Percentiles rank a stretch among this genome's conserved stretches.
Evolutionary conservation across 1,140 invertebrate species (phyloP).

Genomic region (Trissolcus basalis): DNA sequence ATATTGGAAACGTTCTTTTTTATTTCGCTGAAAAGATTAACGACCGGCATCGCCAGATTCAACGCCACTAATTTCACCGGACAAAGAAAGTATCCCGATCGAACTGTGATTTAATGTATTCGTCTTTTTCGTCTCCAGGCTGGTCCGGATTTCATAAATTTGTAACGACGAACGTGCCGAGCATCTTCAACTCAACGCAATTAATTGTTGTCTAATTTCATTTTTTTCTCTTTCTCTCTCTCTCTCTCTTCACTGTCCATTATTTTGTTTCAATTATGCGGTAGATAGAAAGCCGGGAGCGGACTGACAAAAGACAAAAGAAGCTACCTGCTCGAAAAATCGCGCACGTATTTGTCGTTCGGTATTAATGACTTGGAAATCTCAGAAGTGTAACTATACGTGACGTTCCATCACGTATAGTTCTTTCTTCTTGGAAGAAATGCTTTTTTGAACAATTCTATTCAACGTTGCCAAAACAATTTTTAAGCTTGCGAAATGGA

Average conservation of each 20-base stretch:
- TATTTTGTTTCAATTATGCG: too few species aligned
- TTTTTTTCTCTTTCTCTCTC: slow-evolving; percentile 5
- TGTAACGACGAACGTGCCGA: slow-evolving; percentile 10
- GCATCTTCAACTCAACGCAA: slow-evolving; percentile 5
- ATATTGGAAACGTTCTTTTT: slow-evolving; percentile 2
- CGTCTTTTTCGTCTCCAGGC: slow-evolving; percentile 8
- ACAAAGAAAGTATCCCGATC: slow-evolving; percentile 29
- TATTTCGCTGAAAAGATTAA: slow-evolving; percentile 19
- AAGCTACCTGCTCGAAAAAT: slow-evolving; percentile 37
- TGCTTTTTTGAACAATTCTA: too few species aligned
- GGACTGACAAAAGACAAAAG: neutral
- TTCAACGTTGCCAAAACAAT: neutral
- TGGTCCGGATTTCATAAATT: slow-evolving; percentile 17
- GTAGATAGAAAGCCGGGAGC: neutral
- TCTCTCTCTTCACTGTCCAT: too few species aligned
- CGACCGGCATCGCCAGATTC: slow-evolving; percentile 10
- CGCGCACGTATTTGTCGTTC: slow-evolving; percentile 21
- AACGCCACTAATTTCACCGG: slow-evolving; percentile 10
- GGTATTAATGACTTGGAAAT: slow-evolving; percentile 28
- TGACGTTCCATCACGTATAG: slow-evolving; percentile 17
- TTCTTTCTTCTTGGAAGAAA: neutral
- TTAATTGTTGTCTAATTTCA: slow-evolving; percentile 17
- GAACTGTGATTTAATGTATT: slow-evolving; percentile 21
- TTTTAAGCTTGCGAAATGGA: slow-evolving; percentile 1
- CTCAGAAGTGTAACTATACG: slow-evolving; percentile 28